Evolutionary conservation across 1,140 invertebrate genomes (phyloP).

Genomic region (Teleopsis dalmanni): DNA sequence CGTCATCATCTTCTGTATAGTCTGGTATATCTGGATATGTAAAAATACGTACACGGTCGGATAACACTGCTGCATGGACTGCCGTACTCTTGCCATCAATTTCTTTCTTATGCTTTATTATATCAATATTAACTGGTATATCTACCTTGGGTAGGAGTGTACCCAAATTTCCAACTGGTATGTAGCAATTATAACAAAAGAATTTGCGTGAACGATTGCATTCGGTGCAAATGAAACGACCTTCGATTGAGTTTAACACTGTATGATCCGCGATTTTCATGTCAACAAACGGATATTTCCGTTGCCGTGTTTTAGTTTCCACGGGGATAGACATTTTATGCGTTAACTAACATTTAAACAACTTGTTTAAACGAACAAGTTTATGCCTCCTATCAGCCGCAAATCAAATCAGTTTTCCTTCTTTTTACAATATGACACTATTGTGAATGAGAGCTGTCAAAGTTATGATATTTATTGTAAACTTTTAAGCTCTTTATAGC

Average conservation of each 20-base stretch:
- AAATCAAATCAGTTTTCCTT: too few species aligned
- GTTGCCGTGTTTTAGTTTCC: constrained; percentile 4
- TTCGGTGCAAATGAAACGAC: constrained; percentile 60
- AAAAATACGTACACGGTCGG: constrained; percentile 75
- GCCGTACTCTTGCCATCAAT: constrained; percentile 95
- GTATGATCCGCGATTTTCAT: constrained; percentile 57
- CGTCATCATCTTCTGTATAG: constrained; percentile 58
- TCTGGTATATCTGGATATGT: constrained; percentile 85
- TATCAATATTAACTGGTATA: constrained; percentile 86
- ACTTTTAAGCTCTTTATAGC: too few species aligned
- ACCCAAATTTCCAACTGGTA: constrained; percentile 59
- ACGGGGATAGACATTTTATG: constrained; percentile 10
- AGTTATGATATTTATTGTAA: too few species aligned
- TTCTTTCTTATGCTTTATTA: constrained; percentile 90
- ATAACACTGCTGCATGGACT: constrained; percentile 82
- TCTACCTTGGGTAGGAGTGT: constrained; percentile 59
- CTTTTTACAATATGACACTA: too few species aligned
- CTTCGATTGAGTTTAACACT: constrained; percentile 59
- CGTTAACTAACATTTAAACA: too few species aligned
- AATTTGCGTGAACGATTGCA: constrained; percentile 84
- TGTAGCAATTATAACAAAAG: constrained; percentile 84
- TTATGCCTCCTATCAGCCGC: too few species aligned
- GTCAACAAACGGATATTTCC: constrained; percentile 58
- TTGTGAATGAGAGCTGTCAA: too few species aligned
- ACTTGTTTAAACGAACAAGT: too few species aligned